These are phyloP conservation scores for Hippocampus comes DNA, from an alignment of 2,113 vertebrate genomes.

Conservation along the genomic window DNA sequence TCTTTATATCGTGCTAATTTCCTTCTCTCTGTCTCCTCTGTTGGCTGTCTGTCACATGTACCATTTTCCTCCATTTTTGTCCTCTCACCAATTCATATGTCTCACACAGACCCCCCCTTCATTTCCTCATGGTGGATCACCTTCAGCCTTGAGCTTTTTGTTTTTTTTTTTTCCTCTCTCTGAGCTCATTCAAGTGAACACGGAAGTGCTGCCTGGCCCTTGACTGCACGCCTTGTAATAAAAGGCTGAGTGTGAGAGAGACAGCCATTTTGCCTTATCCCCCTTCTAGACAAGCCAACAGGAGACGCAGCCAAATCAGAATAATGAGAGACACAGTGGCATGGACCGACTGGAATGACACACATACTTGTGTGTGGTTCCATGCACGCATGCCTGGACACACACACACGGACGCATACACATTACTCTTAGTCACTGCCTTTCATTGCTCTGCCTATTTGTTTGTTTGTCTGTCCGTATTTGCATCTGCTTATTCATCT, in stretches of 20 bases:
- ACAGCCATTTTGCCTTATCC: conserved; percentile 61
- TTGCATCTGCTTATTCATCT: conserved; percentile 59
- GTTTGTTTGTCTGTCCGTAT: conserved; percentile 68
- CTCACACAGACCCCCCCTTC: conserved; percentile 5
- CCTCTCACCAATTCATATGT: conserved; percentile 3
- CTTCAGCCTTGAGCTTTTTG: conserved; percentile 27
- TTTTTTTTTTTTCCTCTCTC: conserved; percentile 21
- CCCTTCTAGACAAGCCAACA: conserved; percentile 63
- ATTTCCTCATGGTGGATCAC: conserved; percentile 10
- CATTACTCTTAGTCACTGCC: conserved; percentile 26
- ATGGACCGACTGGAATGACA: conserved; percentile 61
- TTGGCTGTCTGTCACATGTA: background rate
- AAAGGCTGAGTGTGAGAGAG: conserved; percentile 59
- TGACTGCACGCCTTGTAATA: conserved; percentile 61
- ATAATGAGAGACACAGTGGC: conserved; percentile 72
- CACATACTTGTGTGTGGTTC: conserved; percentile 48
- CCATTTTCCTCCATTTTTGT: background rate
- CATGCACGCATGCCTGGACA: conserved; percentile 15
- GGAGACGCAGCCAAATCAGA: conserved; percentile 69
- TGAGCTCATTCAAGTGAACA: conserved; percentile 55
- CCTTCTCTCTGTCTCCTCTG: background rate
- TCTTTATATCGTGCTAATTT: conserved; percentile 2
- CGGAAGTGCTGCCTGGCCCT: conserved; percentile 47
- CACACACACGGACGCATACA: conserved; percentile 1
- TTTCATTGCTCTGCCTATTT: conserved; percentile 60